These are phyloP conservation scores for Acanthosepion lycidas DNA, from an alignment of 2,888 invertebrate species.

Conservation along the genomic window DNA sequence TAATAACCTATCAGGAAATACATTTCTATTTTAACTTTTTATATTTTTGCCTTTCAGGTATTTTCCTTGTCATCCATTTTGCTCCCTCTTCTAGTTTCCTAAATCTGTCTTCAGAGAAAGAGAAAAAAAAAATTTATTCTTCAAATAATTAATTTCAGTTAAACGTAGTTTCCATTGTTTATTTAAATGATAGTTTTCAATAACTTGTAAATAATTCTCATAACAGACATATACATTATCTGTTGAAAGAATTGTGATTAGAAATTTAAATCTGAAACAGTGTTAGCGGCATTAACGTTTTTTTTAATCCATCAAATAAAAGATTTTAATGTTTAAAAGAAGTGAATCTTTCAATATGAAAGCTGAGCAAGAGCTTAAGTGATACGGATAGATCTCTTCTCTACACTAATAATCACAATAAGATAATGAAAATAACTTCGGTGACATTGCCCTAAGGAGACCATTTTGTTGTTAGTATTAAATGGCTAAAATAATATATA, in stretches of 20 bases:
- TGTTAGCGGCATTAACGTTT: no score
- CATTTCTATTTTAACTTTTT: not conserved
- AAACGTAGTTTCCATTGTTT: not conserved
- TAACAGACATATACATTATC: not conserved
- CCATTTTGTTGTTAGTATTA: no score
- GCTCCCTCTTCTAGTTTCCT: not conserved
- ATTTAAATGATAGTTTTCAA: not conserved
- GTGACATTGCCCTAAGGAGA: no score
- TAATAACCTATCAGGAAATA: slow-evolving; percentile 33
- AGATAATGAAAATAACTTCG: no score
- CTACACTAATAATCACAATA: no score
- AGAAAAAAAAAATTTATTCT: not conserved
- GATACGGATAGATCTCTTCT: no score
- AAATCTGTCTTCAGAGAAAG: not conserved
- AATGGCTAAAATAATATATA: no score
- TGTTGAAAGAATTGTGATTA: not conserved
- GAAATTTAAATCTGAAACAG: not conserved
- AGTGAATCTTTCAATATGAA: no score
- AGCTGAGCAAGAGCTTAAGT: no score
- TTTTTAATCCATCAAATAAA: no score
- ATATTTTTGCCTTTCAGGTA: not conserved
- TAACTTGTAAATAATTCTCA: not conserved
- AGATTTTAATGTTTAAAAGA: no score
- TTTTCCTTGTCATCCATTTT: not conserved
- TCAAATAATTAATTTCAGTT: slow-evolving; percentile 33